Percentiles rank a stretch among this genome's conserved stretches.
phyloP scores from a whole-genome alignment of 2,113 vertebrate genomes.

The Patagioenas fasciata region DNA sequence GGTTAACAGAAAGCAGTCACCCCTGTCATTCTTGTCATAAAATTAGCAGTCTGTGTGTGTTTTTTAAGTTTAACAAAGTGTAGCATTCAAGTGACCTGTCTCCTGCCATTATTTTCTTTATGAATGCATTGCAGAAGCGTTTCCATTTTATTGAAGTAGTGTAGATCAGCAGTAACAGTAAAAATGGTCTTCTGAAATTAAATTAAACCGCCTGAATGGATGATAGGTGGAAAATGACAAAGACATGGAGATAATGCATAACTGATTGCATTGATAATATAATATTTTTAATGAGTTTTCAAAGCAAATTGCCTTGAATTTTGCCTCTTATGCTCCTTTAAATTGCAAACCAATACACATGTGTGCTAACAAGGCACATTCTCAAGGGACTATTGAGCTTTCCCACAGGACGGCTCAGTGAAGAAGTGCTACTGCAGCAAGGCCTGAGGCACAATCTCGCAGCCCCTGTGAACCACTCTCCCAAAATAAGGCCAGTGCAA shows the following conservation, averaged over 20 bases:
- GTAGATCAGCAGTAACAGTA: neutral
- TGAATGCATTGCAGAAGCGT: neutral
- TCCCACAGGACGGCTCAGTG: neutral
- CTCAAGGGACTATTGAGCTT: neutral
- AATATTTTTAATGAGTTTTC: constrained; percentile 15
- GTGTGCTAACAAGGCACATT: neutral
- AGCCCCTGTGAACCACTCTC: neutral
- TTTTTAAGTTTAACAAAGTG: constrained; percentile 3
- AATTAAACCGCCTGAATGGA: neutral
- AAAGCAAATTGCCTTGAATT: neutral
- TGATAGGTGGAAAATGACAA: neutral
- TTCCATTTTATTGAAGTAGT: neutral
- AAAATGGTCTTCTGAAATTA: neutral
- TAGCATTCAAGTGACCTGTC: neutral
- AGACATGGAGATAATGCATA: neutral
- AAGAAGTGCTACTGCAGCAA: accelerated
- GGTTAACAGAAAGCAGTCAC: neutral
- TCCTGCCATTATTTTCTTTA: neutral
- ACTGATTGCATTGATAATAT: neutral
- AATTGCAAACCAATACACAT: neutral
- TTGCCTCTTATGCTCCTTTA: neutral
- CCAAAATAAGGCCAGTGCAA: neutral
- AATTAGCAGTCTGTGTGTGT: neutral
- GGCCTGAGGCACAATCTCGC: neutral
- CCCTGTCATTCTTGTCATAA: neutral